Evolutionary conservation across 2,888 invertebrate genomes (phyloP).

Genomic region (Drosophila trichaetosa): DNA sequence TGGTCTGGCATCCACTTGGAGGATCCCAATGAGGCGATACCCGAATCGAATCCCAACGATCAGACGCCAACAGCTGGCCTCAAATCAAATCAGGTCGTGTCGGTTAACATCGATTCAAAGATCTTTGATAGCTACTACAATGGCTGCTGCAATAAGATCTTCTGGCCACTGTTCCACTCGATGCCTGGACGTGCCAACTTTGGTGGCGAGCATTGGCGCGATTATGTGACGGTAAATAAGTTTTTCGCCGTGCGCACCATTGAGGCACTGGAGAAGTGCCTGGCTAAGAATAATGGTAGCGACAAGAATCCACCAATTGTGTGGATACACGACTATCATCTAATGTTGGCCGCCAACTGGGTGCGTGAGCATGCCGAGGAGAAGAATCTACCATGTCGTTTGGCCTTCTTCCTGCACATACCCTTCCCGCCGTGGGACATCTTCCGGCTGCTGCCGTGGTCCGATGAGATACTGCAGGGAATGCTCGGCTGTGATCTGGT

Average conservation of each 20-base stretch:
- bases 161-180: conserved; percentile 96
- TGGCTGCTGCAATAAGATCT: conserved; percentile 95
- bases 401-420: conserved; percentile 97
- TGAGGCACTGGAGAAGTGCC: conserved; percentile 87
- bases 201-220: conserved; percentile 92
- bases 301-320: conserved; percentile 87
- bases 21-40: conserved; percentile 91
- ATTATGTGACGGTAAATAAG: conserved; percentile 92
- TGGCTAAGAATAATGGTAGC: conserved; percentile 84
- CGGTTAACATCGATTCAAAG: conserved; percentile 91
- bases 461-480: conserved; percentile 96
- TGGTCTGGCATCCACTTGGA: conserved; percentile 95
- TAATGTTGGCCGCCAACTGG: conserved; percentile 96
- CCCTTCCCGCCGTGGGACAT: conserved; percentile 98
- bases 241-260: conserved; percentile 93
- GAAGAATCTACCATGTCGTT: conserved; percentile 90
- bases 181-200: conserved; percentile 96
- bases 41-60: conserved; percentile 94
- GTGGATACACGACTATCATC: conserved; percentile 97
- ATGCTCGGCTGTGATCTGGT: conserved; percentile 97
- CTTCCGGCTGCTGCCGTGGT: conserved; percentile 95
- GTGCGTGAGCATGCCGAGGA: conserved; percentile 94
- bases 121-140: conserved; percentile 95
- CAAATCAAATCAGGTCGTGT: conserved; percentile 92
- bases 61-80: conserved; percentile 94